Conservation (phyloP, 2,888 invertebrate species). For the Chrysodeixis includens region DNA sequence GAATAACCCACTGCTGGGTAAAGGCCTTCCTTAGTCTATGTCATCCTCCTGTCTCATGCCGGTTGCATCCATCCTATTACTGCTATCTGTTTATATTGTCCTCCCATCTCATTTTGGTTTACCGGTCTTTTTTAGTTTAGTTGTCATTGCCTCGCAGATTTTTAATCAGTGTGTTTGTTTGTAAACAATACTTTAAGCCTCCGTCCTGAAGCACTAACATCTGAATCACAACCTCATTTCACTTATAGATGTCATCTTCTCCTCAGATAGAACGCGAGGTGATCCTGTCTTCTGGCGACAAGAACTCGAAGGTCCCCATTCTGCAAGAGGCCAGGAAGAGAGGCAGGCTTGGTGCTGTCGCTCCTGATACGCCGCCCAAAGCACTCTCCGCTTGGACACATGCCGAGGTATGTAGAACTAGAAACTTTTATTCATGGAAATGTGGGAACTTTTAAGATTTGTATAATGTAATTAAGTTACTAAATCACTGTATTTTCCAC, state of each 20-base stretch:
- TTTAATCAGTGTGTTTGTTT: too few species aligned
- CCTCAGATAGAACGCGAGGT: slow-evolving; percentile 94
- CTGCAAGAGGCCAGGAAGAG: slow-evolving; percentile 92
- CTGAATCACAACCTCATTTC: neutral
- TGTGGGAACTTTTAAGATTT: slow-evolving; percentile 13
- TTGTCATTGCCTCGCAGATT: too few species aligned
- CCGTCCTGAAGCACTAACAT: neutral
- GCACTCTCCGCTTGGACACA: slow-evolving; percentile 92
- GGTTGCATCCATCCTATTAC: too few species aligned
- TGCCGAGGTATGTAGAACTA: slow-evolving; percentile 73
- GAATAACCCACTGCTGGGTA: too few species aligned
- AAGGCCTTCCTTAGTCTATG: too few species aligned
- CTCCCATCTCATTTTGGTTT: too few species aligned
- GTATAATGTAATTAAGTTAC: too few species aligned
- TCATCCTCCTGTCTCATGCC: too few species aligned
- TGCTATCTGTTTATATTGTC: too few species aligned
- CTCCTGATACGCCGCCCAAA: slow-evolving; percentile 93
- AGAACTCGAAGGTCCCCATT: slow-evolving; percentile 94
- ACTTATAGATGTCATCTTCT: neutral
- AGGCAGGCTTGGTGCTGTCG: slow-evolving; percentile 90
- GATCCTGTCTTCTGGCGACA: slow-evolving; percentile 92
- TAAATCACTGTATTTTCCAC: too few species aligned
- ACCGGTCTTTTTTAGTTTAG: too few species aligned
- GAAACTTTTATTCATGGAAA: neutral
- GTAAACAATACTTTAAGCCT: too few species aligned